phyloP scores from a whole-genome alignment of 2,797 vertebrate species.

The Adelosebastes latens region DNA sequence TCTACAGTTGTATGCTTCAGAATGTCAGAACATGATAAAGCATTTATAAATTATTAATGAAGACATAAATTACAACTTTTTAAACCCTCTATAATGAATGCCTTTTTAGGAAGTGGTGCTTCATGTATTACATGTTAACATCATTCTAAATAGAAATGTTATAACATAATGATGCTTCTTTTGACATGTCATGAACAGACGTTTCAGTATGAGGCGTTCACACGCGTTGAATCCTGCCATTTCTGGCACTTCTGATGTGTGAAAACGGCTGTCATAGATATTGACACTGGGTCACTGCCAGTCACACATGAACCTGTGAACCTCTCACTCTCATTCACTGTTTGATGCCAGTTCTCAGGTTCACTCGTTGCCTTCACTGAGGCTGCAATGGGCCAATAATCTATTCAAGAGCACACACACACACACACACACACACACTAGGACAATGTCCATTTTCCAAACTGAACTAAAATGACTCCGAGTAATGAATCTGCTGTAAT shows the following conservation, averaged over 20 bases:
- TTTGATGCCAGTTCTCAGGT: neutral
- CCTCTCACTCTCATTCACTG: neutral
- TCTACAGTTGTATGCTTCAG: neutral
- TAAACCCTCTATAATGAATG: neutral
- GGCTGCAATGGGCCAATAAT: neutral
- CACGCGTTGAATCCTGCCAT: neutral
- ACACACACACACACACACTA: neutral
- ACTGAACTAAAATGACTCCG: neutral
- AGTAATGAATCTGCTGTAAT: slow-evolving; percentile 23
- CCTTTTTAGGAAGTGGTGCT: neutral
- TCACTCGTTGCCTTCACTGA: neutral
- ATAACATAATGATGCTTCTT: neutral
- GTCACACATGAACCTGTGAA: slow-evolving; percentile 15
- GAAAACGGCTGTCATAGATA: slow-evolving; percentile 23
- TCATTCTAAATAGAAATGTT: neutral
- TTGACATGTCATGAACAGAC: neutral
- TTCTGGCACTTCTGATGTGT: slow-evolving; percentile 46
- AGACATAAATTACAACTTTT: neutral
- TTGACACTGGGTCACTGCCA: slow-evolving; percentile 9
- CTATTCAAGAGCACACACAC: neutral
- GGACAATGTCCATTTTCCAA: slow-evolving; percentile 24
- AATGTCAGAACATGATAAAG: neutral
- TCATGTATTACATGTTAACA: neutral
- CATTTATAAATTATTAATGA: no score
- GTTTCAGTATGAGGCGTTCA: slow-evolving; percentile 6